Evolutionary conservation across 2,797 vertebrate genomes (phyloP).

Genomic region (Sebastes cheni): DNA sequence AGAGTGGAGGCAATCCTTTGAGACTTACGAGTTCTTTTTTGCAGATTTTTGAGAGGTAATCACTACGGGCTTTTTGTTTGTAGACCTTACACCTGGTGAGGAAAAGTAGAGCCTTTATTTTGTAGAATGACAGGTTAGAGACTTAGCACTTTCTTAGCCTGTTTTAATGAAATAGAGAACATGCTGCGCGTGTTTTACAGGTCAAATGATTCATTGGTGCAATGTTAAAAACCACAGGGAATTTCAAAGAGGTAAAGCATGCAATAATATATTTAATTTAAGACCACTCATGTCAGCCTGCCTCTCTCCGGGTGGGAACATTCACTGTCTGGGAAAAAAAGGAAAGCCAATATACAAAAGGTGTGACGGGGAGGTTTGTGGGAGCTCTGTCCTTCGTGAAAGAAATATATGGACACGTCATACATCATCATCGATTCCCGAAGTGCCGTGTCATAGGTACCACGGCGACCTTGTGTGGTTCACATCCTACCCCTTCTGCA

Average conservation of each 20-base stretch:
- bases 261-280: conserved; percentile 29
- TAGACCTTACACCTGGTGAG: not conserved
- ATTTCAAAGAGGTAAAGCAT: conserved; percentile 6
- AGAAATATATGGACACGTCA: conserved; percentile 21
- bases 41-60: conserved; percentile 28
- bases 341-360: not conserved
- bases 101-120: conserved; percentile 1
- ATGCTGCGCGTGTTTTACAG: not conserved
- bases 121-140: not conserved
- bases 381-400: conserved; percentile 26
- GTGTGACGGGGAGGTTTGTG: conserved; percentile 5
- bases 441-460: conserved; percentile 47
- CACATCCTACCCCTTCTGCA: conserved; percentile 9
- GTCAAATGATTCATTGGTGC: conserved; percentile 2
- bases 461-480: conserved; percentile 34
- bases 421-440: conserved; percentile 51
- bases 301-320: not conserved
- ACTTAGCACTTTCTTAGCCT: not conserved
- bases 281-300: conserved; percentile 6
- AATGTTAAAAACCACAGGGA: not conserved
- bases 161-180: not conserved
- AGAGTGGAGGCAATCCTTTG: conserved; percentile 41
- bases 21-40: conserved; percentile 4
- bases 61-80: conserved; percentile 21
- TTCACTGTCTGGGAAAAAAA: not conserved